Conservation (phyloP, 2,797 vertebrate species). For the Phrynocephalus vlangalii region DNA sequence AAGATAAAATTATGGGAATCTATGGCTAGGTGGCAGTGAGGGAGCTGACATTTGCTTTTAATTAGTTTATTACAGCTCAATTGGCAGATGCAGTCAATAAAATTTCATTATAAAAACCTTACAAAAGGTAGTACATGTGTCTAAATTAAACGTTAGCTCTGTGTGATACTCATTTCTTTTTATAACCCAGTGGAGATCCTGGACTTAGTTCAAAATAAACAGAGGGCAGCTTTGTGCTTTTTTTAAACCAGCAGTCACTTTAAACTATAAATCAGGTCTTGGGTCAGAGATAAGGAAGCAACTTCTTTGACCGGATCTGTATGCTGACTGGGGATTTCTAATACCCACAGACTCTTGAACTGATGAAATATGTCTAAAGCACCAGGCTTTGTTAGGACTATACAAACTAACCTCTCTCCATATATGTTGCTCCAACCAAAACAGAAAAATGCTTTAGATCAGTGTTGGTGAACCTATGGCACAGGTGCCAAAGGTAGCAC, state of each 20-base stretch:
- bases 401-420: background rate
- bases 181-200: slow-evolving; percentile 21
- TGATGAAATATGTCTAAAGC: slow-evolving; percentile 23
- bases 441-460: background rate
- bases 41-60: background rate
- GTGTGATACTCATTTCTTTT: slow-evolving; percentile 19
- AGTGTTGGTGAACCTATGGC: too few species aligned
- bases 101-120: background rate
- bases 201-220: slow-evolving; percentile 40
- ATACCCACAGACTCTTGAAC: slow-evolving; percentile 20
- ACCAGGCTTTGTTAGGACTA: slow-evolving; percentile 1
- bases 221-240: slow-evolving; percentile 31
- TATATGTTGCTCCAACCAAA: background rate
- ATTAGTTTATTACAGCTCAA: background rate
- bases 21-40: background rate
- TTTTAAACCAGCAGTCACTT: slow-evolving; percentile 28
- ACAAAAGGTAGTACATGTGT: background rate
- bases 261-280: slow-evolving; percentile 37
- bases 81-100: background rate
- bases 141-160: slow-evolving; percentile 18
- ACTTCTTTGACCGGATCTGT: slow-evolving; percentile 29
- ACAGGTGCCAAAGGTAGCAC: too few species aligned
- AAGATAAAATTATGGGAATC: background rate
- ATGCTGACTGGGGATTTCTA: background rate
- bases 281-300: slow-evolving; percentile 50